These are phyloP conservation scores for Xestia c-nigrum DNA, from an alignment of 2,888 invertebrate species.

Conservation along the genomic window DNA sequence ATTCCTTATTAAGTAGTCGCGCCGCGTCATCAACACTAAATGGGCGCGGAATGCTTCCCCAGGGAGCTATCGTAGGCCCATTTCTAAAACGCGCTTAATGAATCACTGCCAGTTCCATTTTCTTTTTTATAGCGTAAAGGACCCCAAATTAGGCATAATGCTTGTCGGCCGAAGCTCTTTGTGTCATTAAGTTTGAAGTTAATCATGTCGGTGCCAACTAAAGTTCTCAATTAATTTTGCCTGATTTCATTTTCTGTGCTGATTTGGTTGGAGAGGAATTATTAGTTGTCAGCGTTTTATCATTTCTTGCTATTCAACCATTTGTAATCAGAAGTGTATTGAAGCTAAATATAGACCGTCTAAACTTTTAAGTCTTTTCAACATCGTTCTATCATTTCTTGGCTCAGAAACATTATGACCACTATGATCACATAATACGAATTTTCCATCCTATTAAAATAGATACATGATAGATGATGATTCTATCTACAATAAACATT, in stretches of 20 bases:
- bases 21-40: slow-evolving; percentile 62
- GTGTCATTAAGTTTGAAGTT: slow-evolving; percentile 50
- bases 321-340: background rate
- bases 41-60: slow-evolving; percentile 58
- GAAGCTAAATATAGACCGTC: background rate
- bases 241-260: slow-evolving; percentile 1
- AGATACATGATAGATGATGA: background rate
- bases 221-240: slow-evolving; percentile 32
- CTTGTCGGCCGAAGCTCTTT: slow-evolving; percentile 48
- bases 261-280: slow-evolving; percentile 20
- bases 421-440: background rate
- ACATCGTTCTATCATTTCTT: background rate
- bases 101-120: slow-evolving; percentile 62
- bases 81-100: slow-evolving; percentile 61
- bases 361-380: background rate
- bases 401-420: background rate
- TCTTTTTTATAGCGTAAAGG: slow-evolving; percentile 53
- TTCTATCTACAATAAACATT: slow-evolving; percentile 6
- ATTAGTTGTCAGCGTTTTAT: slow-evolving; percentile 12
- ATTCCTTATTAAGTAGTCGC: slow-evolving; percentile 52
- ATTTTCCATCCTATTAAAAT: background rate
- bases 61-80: slow-evolving; percentile 62
- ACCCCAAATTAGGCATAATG: slow-evolving; percentile 50
- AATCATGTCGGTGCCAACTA: slow-evolving; percentile 39
- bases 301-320: background rate